phyloP scores from a whole-genome alignment of 2,888 invertebrate genomes.

The Luffia ferchaultella region DNA sequence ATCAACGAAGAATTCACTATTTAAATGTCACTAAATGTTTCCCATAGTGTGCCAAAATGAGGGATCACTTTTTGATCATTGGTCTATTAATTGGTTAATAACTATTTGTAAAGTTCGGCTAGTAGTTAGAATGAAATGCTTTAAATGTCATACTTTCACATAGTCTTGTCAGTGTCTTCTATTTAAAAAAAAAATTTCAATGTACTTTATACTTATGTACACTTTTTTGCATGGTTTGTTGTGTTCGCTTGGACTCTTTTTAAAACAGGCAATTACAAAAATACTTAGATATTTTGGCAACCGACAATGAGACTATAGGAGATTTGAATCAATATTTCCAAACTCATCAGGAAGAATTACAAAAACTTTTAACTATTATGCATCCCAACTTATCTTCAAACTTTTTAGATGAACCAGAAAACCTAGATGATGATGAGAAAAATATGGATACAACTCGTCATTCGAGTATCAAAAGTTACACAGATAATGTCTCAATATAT shows the following conservation, averaged over 20 bases:
- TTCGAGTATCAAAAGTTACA: slow-evolving; percentile 35
- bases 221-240: slow-evolving; percentile 57
- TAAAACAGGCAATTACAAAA: slow-evolving; percentile 57
- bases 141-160: too few species aligned
- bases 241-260: slow-evolving; percentile 32
- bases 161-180: too few species aligned
- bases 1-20: too few species aligned
- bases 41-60: too few species aligned
- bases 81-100: too few species aligned
- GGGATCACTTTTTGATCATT: too few species aligned
- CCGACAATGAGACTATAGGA: slow-evolving; percentile 46
- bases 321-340: slow-evolving; percentile 49
- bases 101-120: too few species aligned
- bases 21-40: too few species aligned
- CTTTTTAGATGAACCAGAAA: slow-evolving; percentile 42
- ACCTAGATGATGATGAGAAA: slow-evolving; percentile 43
- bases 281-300: slow-evolving; percentile 69
- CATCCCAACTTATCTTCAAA: slow-evolving; percentile 40
- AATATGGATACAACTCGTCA: slow-evolving; percentile 32
- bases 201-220: slow-evolving; percentile 41
- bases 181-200: too few species aligned
- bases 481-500: slow-evolving; percentile 41
- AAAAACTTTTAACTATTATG: slow-evolving; percentile 40
- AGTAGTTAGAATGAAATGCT: too few species aligned
- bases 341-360: slow-evolving; percentile 45